These are phyloP conservation scores for Eurystomus glaucurus DNA, from an alignment of 2,797 vertebrate genomes.

Conservation along the genomic window DNA sequence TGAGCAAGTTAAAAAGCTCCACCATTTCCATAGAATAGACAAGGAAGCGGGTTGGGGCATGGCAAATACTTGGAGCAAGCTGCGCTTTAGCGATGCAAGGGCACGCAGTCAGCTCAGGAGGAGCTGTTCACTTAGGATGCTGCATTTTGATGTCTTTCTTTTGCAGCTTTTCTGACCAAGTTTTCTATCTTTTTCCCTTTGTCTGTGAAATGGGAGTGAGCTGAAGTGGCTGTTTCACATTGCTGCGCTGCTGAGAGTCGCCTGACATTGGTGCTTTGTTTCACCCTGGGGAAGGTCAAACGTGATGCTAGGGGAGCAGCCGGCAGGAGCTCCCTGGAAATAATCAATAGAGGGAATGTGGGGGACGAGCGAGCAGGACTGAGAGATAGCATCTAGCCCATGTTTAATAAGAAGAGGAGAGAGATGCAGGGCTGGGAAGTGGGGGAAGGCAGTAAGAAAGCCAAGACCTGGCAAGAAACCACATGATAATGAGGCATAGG, in stretches of 20 bases:
- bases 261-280: slow-evolving; percentile 45
- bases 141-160: slow-evolving; percentile 1
- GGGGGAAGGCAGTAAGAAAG: not conserved
- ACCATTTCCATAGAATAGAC: not conserved
- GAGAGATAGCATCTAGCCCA: slow-evolving; percentile 34
- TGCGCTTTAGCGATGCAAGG: not conserved
- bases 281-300: slow-evolving; percentile 6
- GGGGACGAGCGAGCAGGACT: not conserved
- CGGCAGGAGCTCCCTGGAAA: not conserved
- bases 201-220: slow-evolving; percentile 22
- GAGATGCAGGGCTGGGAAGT: not conserved
- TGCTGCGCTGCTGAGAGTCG: not conserved
- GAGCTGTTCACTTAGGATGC: not conserved
- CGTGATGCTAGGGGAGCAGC: not conserved
- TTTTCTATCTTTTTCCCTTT: not conserved
- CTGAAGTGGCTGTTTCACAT: not conserved
- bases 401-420: slow-evolving; percentile 46
- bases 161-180: not conserved
- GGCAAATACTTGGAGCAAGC: not conserved
- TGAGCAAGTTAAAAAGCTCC: not conserved
- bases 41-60: not conserved
- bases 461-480: not conserved
- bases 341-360: slow-evolving; percentile 15
- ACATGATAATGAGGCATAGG: slow-evolving; percentile 46
- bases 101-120: not conserved